These are phyloP conservation scores for Spinus olivaceus DNA, from an alignment of 2,797 vertebrate species.

Conservation along the genomic window DNA sequence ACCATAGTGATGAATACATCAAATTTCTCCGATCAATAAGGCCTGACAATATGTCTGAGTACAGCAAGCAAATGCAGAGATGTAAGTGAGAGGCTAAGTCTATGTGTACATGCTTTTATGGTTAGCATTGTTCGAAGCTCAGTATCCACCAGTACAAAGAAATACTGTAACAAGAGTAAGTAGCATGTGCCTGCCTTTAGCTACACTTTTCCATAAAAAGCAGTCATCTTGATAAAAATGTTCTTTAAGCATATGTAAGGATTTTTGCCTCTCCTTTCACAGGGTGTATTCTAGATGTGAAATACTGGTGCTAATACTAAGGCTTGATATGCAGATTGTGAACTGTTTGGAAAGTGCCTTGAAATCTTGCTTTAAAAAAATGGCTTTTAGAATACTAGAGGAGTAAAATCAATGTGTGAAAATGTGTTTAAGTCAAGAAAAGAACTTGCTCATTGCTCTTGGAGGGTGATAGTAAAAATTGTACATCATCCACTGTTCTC, in stretches of 20 bases:
- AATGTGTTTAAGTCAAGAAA: background rate
- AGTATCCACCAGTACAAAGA: background rate
- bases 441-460: background rate
- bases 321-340: background rate
- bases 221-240: background rate
- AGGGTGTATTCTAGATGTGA: background rate
- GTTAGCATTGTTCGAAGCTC: background rate
- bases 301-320: background rate
- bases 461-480: background rate
- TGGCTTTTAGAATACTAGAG: background rate
- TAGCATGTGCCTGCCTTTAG: background rate
- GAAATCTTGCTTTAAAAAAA: background rate
- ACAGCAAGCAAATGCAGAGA: conserved; percentile 95
- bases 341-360: background rate
- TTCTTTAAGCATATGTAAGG: background rate
- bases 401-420: background rate
- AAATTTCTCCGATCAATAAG: conserved; percentile 92
- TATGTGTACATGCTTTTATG: background rate
- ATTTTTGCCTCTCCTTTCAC: background rate
- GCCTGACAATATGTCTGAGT: conserved; percentile 94
- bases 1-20: conserved; percentile 94
- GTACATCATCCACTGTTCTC: background rate
- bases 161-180: background rate
- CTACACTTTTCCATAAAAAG: background rate
- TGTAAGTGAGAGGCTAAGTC: conserved; percentile 79